Percentiles rank a stretch among this genome's conserved stretches.
These are phyloP conservation scores for Dipus sagitta DNA, from an alignment of 2,797 vertebrate species.

Conservation along the genomic window DNA sequence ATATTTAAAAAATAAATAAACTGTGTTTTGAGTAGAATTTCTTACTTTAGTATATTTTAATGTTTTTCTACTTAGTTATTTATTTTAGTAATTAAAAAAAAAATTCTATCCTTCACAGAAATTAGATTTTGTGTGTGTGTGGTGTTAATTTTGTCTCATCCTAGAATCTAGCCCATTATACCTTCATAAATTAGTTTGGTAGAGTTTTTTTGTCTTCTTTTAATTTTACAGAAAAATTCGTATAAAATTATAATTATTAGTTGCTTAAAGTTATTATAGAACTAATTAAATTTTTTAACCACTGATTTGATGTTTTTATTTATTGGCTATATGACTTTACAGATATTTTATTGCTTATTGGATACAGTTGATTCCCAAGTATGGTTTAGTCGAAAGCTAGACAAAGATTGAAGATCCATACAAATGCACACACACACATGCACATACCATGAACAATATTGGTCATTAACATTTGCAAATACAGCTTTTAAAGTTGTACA, in stretches of 20 bases:
- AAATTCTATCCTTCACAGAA: not conserved
- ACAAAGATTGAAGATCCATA: not conserved
- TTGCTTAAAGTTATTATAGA: not conserved
- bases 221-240: not conserved
- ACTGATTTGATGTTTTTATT: not conserved
- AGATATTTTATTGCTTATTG: not conserved
- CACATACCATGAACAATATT: not conserved
- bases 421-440: not conserved
- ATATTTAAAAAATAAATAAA: not conserved
- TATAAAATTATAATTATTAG: not conserved
- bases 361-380: not conserved
- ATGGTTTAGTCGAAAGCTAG: not conserved
- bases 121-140: not conserved
- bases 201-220: not conserved
- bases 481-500: not conserved
- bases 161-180: not conserved
- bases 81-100: not conserved
- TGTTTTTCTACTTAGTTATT: not conserved
- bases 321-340: not conserved
- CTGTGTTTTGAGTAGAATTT: not conserved
- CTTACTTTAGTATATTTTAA: not conserved
- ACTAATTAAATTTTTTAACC: not conserved
- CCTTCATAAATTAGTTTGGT: not conserved
- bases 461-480: not conserved
- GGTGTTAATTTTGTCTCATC: not conserved